A percentile compares a stretch with the other conserved stretches of the same genome.
Conservation (phyloP, 2,113 vertebrate genomes). For the Tachycineta bicolor region DNA sequence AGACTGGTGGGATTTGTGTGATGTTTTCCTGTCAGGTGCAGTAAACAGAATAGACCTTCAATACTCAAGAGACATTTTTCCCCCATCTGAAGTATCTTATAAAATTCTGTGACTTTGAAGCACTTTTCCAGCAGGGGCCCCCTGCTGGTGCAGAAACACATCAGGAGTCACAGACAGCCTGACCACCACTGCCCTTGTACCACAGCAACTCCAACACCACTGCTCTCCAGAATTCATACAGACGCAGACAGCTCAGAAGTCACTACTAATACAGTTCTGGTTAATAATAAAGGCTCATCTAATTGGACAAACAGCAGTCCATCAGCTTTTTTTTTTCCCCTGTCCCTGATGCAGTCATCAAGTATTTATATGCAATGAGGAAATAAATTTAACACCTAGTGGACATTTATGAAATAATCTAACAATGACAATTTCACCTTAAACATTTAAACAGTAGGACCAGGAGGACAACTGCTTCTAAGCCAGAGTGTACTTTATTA, state of each 20-base stretch:
- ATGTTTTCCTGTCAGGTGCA: not conserved
- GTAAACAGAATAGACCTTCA: not conserved
- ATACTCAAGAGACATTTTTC: not conserved
- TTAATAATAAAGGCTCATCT: not conserved
- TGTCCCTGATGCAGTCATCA: not conserved
- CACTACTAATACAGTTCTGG: not conserved
- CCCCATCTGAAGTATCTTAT: not conserved
- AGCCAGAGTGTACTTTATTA: not conserved
- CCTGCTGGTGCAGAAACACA: conserved; percentile 7
- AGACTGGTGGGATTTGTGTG: not conserved
- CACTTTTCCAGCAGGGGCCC: not conserved
- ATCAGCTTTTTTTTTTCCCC: fast-evolving
- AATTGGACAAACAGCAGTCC: not conserved
- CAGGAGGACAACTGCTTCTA: not conserved
- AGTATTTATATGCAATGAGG: not conserved
- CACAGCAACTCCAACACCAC: not conserved
- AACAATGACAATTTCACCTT: not conserved
- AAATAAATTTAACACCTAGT: not conserved
- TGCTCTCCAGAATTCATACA: not conserved
- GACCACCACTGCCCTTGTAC: not conserved
- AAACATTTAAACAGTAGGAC: not conserved
- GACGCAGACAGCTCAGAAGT: not conserved
- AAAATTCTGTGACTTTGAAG: not conserved
- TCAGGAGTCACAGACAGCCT: not conserved
- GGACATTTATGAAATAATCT: not conserved